phyloP scores from a whole-genome alignment of 1,140 invertebrate genomes.

The Conus betulinus region DNA sequence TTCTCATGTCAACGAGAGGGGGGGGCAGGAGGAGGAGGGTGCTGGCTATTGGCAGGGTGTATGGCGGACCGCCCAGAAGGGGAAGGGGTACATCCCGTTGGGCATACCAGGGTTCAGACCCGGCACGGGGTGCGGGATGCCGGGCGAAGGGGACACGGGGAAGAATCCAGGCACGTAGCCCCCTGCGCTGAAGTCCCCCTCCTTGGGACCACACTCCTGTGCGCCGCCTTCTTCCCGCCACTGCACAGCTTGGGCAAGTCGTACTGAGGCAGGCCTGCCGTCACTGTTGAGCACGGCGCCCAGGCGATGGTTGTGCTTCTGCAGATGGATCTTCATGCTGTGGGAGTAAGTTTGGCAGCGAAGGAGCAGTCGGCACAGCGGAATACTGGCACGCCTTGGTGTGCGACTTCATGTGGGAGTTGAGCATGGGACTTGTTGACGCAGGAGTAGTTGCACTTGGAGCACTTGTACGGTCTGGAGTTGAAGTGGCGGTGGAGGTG shows the following conservation, averaged over 20 bases:
- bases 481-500: slow-evolving; percentile 95
- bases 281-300: slow-evolving; percentile 74
- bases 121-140: slow-evolving; percentile 24
- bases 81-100: slow-evolving; percentile 53
- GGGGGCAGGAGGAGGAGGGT: slow-evolving; percentile 52
- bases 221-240: slow-evolving; percentile 62
- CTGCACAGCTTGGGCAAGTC: slow-evolving; percentile 61
- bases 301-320: slow-evolving; percentile 90
- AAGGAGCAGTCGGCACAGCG: slow-evolving; percentile 95
- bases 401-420: slow-evolving; percentile 98
- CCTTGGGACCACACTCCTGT: background rate
- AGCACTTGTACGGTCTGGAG: slow-evolving; percentile 97
- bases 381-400: slow-evolving; percentile 97
- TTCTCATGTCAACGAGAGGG: slow-evolving; percentile 1
- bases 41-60: background rate
- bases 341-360: slow-evolving; percentile 99
- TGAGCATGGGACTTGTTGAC: slow-evolving; percentile 99
- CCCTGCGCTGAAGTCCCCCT: background rate
- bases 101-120: slow-evolving; percentile 43
- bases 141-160: slow-evolving; percentile 37
- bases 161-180: slow-evolving; percentile 47
- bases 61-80: slow-evolving; percentile 65
- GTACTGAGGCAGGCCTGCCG: slow-evolving; percentile 71
- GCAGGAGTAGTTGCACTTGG: slow-evolving; percentile 83
- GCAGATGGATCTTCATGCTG: slow-evolving; percentile 94